Base-by-base conservation (phyloP, 30 jellyfish, hydroid and myxozoan genomes). In the Hydra vulgaris region DNA sequence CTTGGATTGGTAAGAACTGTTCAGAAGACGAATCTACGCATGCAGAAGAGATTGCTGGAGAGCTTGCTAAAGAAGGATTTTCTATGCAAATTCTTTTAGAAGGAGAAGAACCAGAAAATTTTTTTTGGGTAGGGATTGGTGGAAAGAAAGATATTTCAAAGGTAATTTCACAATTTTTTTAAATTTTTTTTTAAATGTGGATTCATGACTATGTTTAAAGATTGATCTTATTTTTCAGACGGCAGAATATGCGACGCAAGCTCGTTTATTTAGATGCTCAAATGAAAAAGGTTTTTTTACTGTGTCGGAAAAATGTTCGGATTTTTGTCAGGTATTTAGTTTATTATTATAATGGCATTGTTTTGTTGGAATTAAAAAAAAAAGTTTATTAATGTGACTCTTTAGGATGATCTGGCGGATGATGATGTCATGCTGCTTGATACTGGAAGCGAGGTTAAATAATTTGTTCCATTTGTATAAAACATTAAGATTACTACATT, bases 351-450 rank as follows among this genome's bases (percentile, higher is more conserved):
- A 76, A 8, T 76, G 80, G 26, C 26, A 25, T 73, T n/a, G 61
- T 40, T 53, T 15, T 68, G 16, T 68, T 20, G 7, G 25, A 7
- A 23, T n/a, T 68, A 20, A n/a, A 68, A 68, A 68, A 20, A n/a
- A 3, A 7, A 3, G 7, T 16, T 3, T 4, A 5, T 26, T 26
- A 19, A 15, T 18, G 74, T 25, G 21, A 19, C 15, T 8, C 15
- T 26, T 26, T 74, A 95, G 99, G 97, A 88, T 83, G 99, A 95
- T 83, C 74, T 95, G 53, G 97, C 97, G 15, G 96, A 88, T 69
- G 99, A 95, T 86, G 99, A 95, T 85, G 97, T 95, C 76, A 95
- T 95, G 99, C 72, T 95, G 89, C 89, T 95, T 16, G 99, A 95
- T 74, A 84, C 96, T 79, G 99, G 99, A n/a, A 75, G 73, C 19